Conservation (phyloP, 2,113 vertebrate genomes). For the Mungos mungo region DNA sequence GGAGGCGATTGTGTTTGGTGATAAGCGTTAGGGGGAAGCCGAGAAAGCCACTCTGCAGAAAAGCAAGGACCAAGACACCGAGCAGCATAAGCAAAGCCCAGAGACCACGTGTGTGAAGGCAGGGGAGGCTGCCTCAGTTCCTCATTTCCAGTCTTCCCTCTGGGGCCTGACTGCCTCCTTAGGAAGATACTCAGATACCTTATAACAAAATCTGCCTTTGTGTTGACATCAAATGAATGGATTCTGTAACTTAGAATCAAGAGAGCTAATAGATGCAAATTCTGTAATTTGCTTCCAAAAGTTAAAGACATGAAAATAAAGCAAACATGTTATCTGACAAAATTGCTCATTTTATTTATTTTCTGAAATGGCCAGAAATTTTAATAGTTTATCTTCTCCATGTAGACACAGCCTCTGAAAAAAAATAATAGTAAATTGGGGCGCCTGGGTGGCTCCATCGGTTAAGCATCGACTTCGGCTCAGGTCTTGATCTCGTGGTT, state of each 20-base stretch:
- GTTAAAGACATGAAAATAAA: neutral
- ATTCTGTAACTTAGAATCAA: neutral
- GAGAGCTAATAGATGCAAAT: neutral
- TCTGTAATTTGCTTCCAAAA: neutral
- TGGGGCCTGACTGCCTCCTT: neutral
- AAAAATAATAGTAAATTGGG: neutral
- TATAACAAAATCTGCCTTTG: neutral
- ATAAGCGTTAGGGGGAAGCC: neutral
- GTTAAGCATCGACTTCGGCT: no score
- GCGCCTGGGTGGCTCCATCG: no score
- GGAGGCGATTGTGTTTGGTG: neutral
- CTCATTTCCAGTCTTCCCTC: neutral
- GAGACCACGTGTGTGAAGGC: accelerated
- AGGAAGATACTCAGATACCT: neutral
- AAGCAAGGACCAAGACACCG: neutral
- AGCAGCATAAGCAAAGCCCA: neutral
- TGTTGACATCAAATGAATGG: neutral
- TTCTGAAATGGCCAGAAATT: neutral
- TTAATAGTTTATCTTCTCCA: neutral
- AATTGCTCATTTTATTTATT: conserved; percentile 7
- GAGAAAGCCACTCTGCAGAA: neutral
- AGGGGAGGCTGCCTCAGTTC: neutral
- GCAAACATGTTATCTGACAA: neutral
- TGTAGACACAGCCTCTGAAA: neutral
- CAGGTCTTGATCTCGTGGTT: no score